Evolutionary conservation across 2,888 invertebrate genomes (phyloP), one percentile per base, ranked within the genome.

Genomic region (Drosophila anomelani): DNA sequence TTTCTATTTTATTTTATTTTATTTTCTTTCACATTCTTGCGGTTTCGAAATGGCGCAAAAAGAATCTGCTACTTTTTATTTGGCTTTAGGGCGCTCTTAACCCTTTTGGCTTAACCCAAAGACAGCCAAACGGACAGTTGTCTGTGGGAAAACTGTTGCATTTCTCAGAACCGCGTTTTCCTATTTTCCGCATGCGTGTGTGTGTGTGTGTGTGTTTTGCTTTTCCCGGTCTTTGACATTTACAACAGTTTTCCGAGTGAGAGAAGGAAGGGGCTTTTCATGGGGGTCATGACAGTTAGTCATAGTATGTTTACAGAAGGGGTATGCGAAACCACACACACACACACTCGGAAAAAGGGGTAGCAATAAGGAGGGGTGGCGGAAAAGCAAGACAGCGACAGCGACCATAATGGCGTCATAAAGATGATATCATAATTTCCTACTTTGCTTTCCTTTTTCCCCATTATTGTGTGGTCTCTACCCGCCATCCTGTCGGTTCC

Each of bases 171-270:
- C 51, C 51, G 51, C 51, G 51, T 34, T 51, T 51, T 51, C 34
- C 51, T 53, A 53, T 53, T 53, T 36, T 36, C 51, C 20, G 15
- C 34, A 36, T 36, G 34, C 34, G 34, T 36, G 15, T 36, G 51
- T 51, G 13, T 32, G 17, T 32, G 17, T 32, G 75, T 63, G 56
- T 77, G 29, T 29, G 29, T 8, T 29, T 60, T 77, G 68, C 57
- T 64, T 76, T 87, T 87, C 87, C 85, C 85, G 85, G 79, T 85
- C 85, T 84, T 78, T 86, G 87, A 84, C 87, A 81, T 86, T 84
- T 76, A 76, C 81, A 84, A 80, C 87, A 87, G 85, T 68, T 82
- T 76, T 79, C 74, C 54, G 49, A 76, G 76, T 69, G 13, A 26
- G 15, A 44, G 20, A 20, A 76, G 73, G 76, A 60, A 54, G 49